A percentile compares a stretch with the other conserved stretches of the same genome.
Conservation (phyloP, 2,797 vertebrate species). For the Falco naumanni region DNA sequence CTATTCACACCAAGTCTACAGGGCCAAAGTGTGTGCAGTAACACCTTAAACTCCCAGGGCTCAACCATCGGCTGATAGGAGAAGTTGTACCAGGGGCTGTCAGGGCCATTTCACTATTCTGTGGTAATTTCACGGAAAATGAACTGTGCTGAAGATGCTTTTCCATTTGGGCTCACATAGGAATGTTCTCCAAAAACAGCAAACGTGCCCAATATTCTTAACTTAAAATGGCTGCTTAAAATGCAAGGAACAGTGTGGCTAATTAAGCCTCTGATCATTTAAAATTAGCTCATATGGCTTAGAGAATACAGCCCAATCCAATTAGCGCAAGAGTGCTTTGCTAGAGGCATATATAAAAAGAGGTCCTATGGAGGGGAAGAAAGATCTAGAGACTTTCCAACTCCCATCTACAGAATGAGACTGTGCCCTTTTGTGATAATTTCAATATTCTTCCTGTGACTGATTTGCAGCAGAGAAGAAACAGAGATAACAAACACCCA, state of each 20-base stretch:
- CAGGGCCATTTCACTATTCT: neutral
- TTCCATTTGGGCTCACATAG: neutral
- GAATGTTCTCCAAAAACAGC: neutral
- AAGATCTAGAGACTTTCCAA: neutral
- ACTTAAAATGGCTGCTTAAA: conserved; percentile 21
- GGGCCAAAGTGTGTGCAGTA: neutral
- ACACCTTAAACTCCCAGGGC: neutral
- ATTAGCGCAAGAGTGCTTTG: neutral
- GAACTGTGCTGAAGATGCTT: neutral
- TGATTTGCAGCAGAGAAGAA: neutral
- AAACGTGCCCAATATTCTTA: neutral
- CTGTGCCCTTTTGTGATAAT: neutral
- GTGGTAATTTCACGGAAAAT: neutral
- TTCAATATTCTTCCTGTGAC: neutral
- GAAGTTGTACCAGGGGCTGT: neutral
- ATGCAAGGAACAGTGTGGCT: neutral
- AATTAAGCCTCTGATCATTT: neutral
- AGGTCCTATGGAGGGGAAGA: neutral
- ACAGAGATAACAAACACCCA: neutral
- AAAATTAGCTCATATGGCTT: neutral
- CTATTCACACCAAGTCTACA: neutral
- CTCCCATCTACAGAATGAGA: neutral
- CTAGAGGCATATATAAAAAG: neutral
- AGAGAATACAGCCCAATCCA: neutral
- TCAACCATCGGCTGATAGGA: neutral